Evolutionary conservation across 1,140 invertebrate species (phyloP).

Genomic region (Thaumetopoea pityocampa): DNA sequence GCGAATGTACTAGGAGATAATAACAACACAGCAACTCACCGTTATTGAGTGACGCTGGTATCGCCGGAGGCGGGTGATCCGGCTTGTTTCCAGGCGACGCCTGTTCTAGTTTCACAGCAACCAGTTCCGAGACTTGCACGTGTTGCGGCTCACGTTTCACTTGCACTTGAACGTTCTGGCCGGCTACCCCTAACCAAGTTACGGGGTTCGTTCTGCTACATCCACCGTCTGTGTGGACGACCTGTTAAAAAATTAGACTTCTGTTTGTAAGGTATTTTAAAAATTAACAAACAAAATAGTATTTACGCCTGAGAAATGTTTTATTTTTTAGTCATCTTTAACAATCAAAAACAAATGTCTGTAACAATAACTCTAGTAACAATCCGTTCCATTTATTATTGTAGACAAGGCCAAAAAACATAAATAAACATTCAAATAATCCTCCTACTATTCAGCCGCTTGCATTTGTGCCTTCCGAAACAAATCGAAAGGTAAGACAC

Average conservation of each 20-base stretch:
- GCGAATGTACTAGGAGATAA: conserved; percentile 24
- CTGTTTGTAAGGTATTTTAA: background rate
- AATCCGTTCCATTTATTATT: too few species aligned
- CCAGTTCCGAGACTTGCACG: conserved; percentile 54
- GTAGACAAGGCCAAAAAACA: too few species aligned
- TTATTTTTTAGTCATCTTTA: too few species aligned
- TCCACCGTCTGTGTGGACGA: conserved; percentile 58
- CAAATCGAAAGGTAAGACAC: too few species aligned
- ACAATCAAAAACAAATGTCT: too few species aligned
- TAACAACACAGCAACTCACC: conserved; percentile 36
- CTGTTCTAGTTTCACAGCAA: conserved; percentile 69
- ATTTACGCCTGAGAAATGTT: conserved; percentile 5
- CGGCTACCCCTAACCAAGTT: conserved; percentile 70
- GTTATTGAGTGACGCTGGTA: conserved; percentile 63
- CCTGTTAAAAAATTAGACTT: conserved; percentile 28
- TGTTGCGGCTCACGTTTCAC: conserved; percentile 67
- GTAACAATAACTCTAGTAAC: too few species aligned
- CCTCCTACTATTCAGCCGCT: too few species aligned
- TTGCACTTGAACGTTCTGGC: conserved; percentile 56
- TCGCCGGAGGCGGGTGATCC: conserved; percentile 40
- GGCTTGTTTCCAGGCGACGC: conserved; percentile 61
- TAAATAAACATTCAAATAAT: too few species aligned
- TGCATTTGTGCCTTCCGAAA: too few species aligned
- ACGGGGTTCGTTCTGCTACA: conserved; percentile 78
- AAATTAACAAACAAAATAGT: conserved; percentile 4